These are phyloP conservation scores for Procapra przewalskii DNA, from an alignment of 2,113 vertebrate species.

Conservation along the genomic window DNA sequence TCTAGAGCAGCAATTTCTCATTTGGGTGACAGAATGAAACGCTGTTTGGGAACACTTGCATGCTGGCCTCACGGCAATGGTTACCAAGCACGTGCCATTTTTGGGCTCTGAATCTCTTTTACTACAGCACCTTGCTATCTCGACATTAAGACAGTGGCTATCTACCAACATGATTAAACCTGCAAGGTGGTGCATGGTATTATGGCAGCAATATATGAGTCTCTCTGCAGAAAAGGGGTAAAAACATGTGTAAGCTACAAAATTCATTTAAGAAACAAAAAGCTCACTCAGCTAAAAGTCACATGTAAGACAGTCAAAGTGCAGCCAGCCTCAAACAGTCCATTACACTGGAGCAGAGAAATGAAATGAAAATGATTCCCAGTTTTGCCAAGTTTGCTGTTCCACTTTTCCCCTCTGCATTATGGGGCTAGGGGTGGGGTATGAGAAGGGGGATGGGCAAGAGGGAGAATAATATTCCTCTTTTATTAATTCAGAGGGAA, in stretches of 20 bases:
- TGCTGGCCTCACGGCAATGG: neutral
- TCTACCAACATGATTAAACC: neutral
- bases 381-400: neutral
- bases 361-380: neutral
- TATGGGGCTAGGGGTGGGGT: rapidly evolving
- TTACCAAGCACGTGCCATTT: neutral
- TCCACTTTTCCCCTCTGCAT: neutral
- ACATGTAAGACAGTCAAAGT: neutral
- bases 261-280: neutral
- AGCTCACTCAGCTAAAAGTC: slow-evolving; percentile 19
- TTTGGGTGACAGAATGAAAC: neutral
- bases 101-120: neutral
- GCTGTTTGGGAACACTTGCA: neutral
- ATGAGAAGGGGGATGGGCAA: no score
- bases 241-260: neutral
- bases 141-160: neutral
- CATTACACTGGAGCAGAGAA: neutral
- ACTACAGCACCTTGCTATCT: neutral
- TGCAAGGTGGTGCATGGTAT: neutral
- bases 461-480: neutral
- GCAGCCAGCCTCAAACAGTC: neutral
- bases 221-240: neutral
- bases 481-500: slow-evolving; percentile 10
- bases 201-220: neutral
- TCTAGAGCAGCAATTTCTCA: neutral